Conservation (phyloP, 2,797 vertebrate genomes). For the Tragopan temminckii region DNA sequence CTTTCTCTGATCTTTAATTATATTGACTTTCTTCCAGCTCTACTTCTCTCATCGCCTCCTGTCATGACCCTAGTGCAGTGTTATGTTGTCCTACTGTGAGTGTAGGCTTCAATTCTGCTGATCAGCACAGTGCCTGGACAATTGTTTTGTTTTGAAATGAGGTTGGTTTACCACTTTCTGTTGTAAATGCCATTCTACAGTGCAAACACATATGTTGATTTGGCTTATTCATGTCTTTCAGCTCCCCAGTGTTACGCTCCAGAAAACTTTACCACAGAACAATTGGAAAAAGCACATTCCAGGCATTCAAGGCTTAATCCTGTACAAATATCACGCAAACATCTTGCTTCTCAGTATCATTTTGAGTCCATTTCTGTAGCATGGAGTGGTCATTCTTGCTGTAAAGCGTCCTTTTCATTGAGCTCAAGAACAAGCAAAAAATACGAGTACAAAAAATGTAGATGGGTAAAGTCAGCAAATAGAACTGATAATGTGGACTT, state of each 20-base stretch:
- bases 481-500: background rate
- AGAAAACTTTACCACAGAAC: conserved; percentile 38
- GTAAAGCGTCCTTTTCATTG: background rate
- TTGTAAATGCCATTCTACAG: conserved; percentile 9
- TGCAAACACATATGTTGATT: background rate
- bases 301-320: background rate
- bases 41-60: background rate
- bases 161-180: background rate
- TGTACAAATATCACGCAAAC: background rate
- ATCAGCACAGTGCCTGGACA: background rate
- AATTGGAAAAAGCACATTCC: conserved; percentile 15
- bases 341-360: background rate
- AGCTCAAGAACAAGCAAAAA: background rate
- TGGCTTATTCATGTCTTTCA: background rate
- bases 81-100: background rate
- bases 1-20: background rate
- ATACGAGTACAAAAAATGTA: background rate
- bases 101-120: background rate
- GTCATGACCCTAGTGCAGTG: background rate
- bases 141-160: conserved; percentile 2
- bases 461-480: background rate
- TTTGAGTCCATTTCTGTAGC: background rate
- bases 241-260: background rate
- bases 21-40: background rate
- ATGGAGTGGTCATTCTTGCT: background rate